Base-by-base conservation (phyloP, 2,797 vertebrate genomes). In the Nannoperca obscura region DNA sequence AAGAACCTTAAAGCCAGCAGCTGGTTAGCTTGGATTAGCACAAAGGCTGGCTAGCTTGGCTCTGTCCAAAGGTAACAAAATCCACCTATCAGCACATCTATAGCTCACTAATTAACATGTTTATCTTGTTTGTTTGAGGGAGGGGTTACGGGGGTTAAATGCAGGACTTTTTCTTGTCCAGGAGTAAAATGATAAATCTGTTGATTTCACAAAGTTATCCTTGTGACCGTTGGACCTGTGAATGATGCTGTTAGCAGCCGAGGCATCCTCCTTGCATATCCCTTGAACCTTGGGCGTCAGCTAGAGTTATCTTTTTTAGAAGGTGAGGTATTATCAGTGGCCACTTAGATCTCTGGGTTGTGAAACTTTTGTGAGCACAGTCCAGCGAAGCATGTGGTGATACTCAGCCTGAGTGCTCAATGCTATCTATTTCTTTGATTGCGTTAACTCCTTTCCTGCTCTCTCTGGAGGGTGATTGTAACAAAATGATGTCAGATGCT, bases 291-390 rank as follows among this genome's bases (percentile, higher is more conserved):
- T 83, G 71, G 60, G 49, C 50, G 59, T 61, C 36, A 76, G 85
- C 76, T 76, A 87, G 30, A 74, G 34, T 24, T 60, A 62, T 38
- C 62, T 62, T 60, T 71, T 61, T 58, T 74, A 71, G 58, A 73
- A 61, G 63, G 50, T 0, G 14, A 55, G 62, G 53, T 65, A 68
- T 67, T 81, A 63, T 77, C 86, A 82, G 57, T 3, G 27, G 84
- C 87, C 88, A 83, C 5, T 58, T 70, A 82, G 87, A 84, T 87
- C 82, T 60, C 5, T 10, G 9, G 81, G 81, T 93, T 93, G 74
- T 88, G 85, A 92, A 93, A 93, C 74, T 22, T 72, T 19, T 80
- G 79, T 71, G 86, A 88, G 72, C 88, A 86, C 78, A 92, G 87
- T 81, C 49, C 88, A 88, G 69, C 1, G 3, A 69, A 91, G 77